Base-by-base conservation (phyloP, 1,140 invertebrate genomes). In the Micrasema longulum region DNA sequence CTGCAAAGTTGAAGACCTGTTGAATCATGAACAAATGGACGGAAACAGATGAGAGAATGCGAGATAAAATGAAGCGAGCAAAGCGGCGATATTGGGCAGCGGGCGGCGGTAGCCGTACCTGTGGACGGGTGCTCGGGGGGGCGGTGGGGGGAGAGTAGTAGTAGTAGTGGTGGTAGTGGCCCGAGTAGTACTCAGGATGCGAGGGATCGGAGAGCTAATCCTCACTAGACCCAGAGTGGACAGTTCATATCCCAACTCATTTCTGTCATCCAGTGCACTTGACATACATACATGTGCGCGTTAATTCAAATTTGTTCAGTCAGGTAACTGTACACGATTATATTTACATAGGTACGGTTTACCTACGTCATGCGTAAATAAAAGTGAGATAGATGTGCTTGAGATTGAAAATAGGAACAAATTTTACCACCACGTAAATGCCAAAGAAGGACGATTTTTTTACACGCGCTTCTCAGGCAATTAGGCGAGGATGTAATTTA, bases 241-340 rank as follows among this genome's bases (percentile, higher is more conserved):
- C 50, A 75, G 79, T 76, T 85, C 84, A 79, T 83, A 85, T 75
- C 83, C 83, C 83, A 85, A 83, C 81, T 85, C 84, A 79, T 85
- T 85, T 83, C 82, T 82, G 78, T 84, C 83, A 79, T 83, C 84
- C 82, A 75, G 66, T 64, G 53, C 73, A 70, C 74, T 76, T 47
- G 60, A 35, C 63, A 62, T 69, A 69, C 60, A 41, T 53, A 69
- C 55, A 65, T 23, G 55, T 60, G 52, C 35, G 9, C 26, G 55
- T 69, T 69, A 69, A 53, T 60, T 23, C n/a, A 16, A 57, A 14
- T 57, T 22, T 22, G 7, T 47, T 14, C 14, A 47, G 5, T 47
- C 26, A 31, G 3, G 7, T 31, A 4, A 31, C 26, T 31, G 7
- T 31, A 31, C 26, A 31, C 7, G 2, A 31, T 31, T 31, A 31